These are phyloP conservation scores for Volucella zonaria DNA, from an alignment of 2,888 invertebrate species.

Conservation along the genomic window DNA sequence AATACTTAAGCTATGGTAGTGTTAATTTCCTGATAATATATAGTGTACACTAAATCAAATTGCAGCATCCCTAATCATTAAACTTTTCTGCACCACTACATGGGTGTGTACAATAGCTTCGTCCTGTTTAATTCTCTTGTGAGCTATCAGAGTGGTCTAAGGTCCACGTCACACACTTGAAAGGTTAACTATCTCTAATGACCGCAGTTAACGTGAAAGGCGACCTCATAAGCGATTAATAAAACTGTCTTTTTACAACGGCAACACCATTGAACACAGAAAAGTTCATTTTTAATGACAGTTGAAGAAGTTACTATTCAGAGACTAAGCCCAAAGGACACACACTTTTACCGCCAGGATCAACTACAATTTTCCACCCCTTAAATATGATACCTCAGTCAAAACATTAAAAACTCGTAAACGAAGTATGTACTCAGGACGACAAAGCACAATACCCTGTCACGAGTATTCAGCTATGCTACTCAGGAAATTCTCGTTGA, in stretches of 20 bases:
- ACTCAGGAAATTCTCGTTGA: conserved; percentile 15
- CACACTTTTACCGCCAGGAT: conserved; percentile 32
- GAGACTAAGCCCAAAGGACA: conserved; percentile 42
- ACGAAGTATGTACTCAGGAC: conserved; percentile 32
- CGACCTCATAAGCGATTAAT: conserved; percentile 65
- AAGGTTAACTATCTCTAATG: conserved; percentile 53
- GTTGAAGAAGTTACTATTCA: conserved; percentile 57
- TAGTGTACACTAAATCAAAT: too few species aligned
- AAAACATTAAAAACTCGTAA: conserved; percentile 67
- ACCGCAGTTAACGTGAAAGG: conserved; percentile 47
- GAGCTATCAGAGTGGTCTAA: conserved; percentile 26
- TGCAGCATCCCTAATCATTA: too few species aligned
- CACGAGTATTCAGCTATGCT: conserved; percentile 5
- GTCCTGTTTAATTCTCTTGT: conserved; percentile 7
- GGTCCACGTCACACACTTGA: not conserved
- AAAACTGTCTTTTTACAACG: conserved; percentile 39
- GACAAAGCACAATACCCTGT: conserved; percentile 47
- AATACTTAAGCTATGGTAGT: too few species aligned
- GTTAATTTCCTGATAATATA: too few species aligned
- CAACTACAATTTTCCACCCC: conserved; percentile 50
- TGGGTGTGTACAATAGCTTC: not conserved
- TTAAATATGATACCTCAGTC: conserved; percentile 58
- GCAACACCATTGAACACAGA: conserved; percentile 24
- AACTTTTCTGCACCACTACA: too few species aligned
- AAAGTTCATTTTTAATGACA: conserved; percentile 51